Base-by-base conservation (phyloP, 1,140 invertebrate genomes). In the Adoxophyes honmai region DNA sequence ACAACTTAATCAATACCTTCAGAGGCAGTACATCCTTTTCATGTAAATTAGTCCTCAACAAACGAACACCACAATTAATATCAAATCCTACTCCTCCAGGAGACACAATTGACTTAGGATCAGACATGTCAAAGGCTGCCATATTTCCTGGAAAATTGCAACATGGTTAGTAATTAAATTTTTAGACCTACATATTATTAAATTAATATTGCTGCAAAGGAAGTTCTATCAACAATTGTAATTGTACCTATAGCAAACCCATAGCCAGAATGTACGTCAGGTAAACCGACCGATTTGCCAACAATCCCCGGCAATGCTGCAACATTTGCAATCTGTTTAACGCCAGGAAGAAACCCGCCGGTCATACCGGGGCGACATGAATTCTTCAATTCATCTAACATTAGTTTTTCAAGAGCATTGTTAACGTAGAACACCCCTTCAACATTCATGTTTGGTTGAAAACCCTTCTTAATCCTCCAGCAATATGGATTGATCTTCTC, bases 271-370 rank as follows among this genome's bases (percentile, higher is more conserved):
- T 99, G 99, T 34, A 99, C 94, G 92, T 99, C 99, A 8, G 99
- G 99, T 10, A 99, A 89, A 21, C 99, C 99, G 36, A 96, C 92
- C 5, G 95, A 96, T n/a, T 88, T 79, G 38, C 96, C 97, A 48
- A 99, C 98, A 70, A 99, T 99, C 1, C 98, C 99, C 44, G 99
- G 98, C 34, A 99, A 89, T 4, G 98, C 97, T 44, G 99, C 99
- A 39, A 99, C 99, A 93, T 99, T 99, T 0, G 97, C 98, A 73
- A 99, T 99, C 90, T 99, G 99, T 91, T 99, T 99, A 60, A 99
- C 96, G 16, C 98, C 98, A 0, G 99, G 99, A 53, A 99, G 90
- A 89, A 99, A 99, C 0, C 98, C 99, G 59, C 98, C 98, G 34
- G 97, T 91, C 78, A 93, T 93, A 6, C 96, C 97, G 14, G 96